Base-by-base conservation (phyloP, 2,113 vertebrate species). In the Typhlomys cinereus region DNA sequence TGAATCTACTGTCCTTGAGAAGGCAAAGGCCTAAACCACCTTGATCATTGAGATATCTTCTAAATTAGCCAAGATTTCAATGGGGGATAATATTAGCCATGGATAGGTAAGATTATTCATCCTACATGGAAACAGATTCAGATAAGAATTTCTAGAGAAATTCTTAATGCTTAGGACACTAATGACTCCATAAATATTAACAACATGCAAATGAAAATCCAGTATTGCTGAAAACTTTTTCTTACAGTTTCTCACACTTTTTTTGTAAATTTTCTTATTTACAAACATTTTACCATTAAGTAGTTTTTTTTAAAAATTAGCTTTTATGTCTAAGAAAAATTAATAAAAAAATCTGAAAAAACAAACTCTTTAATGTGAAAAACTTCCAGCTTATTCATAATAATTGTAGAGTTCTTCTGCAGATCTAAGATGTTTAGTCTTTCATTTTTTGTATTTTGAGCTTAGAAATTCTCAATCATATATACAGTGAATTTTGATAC, bases 171-270 rank as follows among this genome's bases (percentile, higher is more conserved):
- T 87, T 85, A 75, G 80, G 85, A 78, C 46, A 94, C 2, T 92
- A n/a, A 93, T 64, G 36, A 85, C 44, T 85, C 29, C n/a, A 85
- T 94, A 88, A 93, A 91, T 91, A 76, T 66, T 88, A 94, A 92
- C 20, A 46, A 82, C 7, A 93, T 88, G 57, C 27, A 96, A 90
- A 88, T 92, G 18, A 94, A 96, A 93, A 62, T 4, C 46, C 11
- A 64, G 50, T 85, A 5, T 64, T 11, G 69, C 1, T 90, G 29
- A 94, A 84, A 93, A 66, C 48, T 80, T 93, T 95, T 95, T 91
- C 61, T 90, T 88, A 82, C 4, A 95, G 14, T 67, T 92, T 36
- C 7, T 66, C 3, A 44, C 76, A 29, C 73, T 69, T 94, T 74
- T 87, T 41, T n/a, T 71, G n/a, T 21, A 88, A 64, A 12, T 54